phyloP scores from a whole-genome alignment of 2,888 invertebrate genomes.

The Dasysyrphus tricinctus region DNA sequence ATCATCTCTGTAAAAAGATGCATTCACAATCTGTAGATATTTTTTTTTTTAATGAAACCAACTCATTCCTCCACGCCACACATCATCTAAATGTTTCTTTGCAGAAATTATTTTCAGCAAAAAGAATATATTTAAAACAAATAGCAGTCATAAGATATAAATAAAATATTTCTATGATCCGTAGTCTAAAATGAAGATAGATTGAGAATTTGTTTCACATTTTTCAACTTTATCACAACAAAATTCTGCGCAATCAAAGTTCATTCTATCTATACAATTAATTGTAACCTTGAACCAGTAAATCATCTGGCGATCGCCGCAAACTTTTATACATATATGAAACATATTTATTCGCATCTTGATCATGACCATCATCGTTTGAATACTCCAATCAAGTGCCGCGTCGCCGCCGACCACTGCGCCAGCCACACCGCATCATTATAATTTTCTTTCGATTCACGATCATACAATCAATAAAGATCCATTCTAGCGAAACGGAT shows the following conservation, averaged over 20 bases:
- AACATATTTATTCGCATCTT: conserved; percentile 41
- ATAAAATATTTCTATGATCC: not conserved
- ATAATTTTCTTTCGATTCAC: conserved; percentile 57
- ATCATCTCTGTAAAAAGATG: too few species aligned
- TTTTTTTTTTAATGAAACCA: too few species aligned
- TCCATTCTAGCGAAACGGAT: conserved; percentile 47
- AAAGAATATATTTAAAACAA: too few species aligned
- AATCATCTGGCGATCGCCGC: conserved; percentile 39
- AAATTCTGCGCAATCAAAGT: conserved; percentile 8
- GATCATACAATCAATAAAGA: conserved; percentile 63
- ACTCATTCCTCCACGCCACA: too few species aligned
- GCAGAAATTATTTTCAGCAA: too few species aligned
- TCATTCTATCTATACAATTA: not conserved
- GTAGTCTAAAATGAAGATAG: not conserved
- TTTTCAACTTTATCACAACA: not conserved
- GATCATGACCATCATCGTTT: conserved; percentile 35
- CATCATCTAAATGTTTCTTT: too few species aligned
- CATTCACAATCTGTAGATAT: too few species aligned
- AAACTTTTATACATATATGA: conserved; percentile 21
- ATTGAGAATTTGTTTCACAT: not conserved
- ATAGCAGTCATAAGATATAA: not conserved
- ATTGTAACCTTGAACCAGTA: conserved; percentile 59
- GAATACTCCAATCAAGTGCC: conserved; percentile 37
- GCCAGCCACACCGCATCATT: conserved; percentile 19
- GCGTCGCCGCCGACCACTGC: not conserved